phyloP scores from a whole-genome alignment of 2,797 vertebrate species.

The Carcharodon carcharias region DNA sequence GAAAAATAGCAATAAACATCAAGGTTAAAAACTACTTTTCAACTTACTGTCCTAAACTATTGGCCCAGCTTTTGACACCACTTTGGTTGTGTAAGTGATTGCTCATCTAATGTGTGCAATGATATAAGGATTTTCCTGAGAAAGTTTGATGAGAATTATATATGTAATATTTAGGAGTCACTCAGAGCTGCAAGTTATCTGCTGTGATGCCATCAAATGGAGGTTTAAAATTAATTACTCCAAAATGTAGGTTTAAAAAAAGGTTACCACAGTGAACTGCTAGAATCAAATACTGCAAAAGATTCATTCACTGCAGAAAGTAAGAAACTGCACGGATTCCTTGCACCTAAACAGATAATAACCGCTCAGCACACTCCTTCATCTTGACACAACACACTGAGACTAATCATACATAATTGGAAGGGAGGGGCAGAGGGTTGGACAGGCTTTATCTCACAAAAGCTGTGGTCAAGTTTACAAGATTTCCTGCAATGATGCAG shows the following conservation, averaged over 20 bases:
- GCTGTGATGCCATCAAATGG: background rate
- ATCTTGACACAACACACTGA: slow-evolving; percentile 99
- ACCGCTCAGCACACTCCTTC: slow-evolving; percentile 79
- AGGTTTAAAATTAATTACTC: background rate
- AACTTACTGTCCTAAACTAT: background rate
- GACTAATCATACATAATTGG: slow-evolving; percentile 99
- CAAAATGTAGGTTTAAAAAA: background rate
- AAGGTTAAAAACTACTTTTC: background rate
- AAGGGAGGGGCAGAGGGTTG: slow-evolving; percentile 95
- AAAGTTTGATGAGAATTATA: background rate
- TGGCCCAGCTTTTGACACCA: background rate
- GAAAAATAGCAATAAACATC: background rate
- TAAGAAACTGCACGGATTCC: slow-evolving; percentile 69
- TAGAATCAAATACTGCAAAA: background rate
- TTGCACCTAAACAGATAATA: slow-evolving; percentile 80
- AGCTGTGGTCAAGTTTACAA: slow-evolving; percentile 99
- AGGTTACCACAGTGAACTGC: background rate
- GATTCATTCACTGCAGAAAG: slow-evolving; percentile 39
- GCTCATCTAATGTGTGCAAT: background rate
- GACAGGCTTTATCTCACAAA: slow-evolving; percentile 96
- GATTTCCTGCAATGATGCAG: slow-evolving; percentile 66
- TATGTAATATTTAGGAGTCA: background rate
- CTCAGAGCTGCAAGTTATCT: background rate
- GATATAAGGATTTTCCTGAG: background rate
- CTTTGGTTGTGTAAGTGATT: background rate